Evolutionary conservation across 2,113 vertebrate species (phyloP), one percentile per base, ranked within the genome.

Genomic region (Delphinus delphis): DNA sequence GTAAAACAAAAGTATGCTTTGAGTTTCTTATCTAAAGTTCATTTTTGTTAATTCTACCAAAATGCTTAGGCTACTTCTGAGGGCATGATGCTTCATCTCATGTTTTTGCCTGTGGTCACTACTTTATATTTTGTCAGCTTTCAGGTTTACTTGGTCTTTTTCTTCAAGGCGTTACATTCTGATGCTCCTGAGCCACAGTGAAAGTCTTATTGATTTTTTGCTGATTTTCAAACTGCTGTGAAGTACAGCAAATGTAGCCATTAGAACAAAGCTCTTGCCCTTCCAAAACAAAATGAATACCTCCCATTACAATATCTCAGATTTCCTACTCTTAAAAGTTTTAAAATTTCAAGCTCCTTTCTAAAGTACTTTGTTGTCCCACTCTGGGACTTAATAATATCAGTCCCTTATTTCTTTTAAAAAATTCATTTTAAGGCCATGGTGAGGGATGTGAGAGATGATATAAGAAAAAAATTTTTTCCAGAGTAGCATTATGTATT

Each of bases 381-480:
- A 74, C 50, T 44, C 79, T 95, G 53, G 47, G 23, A 92, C 21
- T 80, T 87, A 89, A 63, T 88, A 89, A 62, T 71, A 77, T 36
- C 20, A 81, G 88, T 58, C 90, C 14, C 41, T 93, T 94, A 73
- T 84, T 96, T 94, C n/a, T 80, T 92, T 93, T 13, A 5, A 63
- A 96, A 92, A 93, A 84, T 36, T 93, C 53, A 33, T 23, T 76
- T 79, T 91, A 93, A 93, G 91, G 47, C 15, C 14, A 6, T 58
- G 14, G 36, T 90, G 21, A 70, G 67, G 28, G 36, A 74, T 38
- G 63, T 67, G 28, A 55, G 83, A 94, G 80, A 94, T 76, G 71
- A 87, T 79, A 58, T 36, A 55, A 90, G 65, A 63, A 73, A 83
- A 76, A 76, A 58, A 8, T 50, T 79, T 50, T 95, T 92, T 94